Evolutionary conservation across 1,140 invertebrate genomes (phyloP).

Genomic region (Sinella curviseta): DNA sequence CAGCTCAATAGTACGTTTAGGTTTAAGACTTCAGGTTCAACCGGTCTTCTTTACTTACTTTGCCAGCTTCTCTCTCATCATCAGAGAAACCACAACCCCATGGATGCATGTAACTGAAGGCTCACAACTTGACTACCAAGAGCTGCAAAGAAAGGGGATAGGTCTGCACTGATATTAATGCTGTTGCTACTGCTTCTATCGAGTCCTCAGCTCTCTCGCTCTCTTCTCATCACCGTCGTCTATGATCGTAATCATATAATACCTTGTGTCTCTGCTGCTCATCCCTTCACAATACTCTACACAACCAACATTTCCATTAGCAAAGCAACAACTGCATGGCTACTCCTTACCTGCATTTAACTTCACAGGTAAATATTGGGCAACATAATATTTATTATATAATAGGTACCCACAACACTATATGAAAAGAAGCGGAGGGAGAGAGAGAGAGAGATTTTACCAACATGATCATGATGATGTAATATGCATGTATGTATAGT

Average conservation of each 20-base stretch:
- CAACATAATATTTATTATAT: too few species aligned
- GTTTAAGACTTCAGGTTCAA: constrained; percentile 33
- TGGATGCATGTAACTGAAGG: neutral
- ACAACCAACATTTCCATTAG: neutral
- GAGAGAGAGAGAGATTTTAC: too few species aligned
- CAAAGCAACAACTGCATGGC: neutral
- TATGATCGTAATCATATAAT: neutral
- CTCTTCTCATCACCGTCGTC: neutral
- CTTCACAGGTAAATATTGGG: too few species aligned
- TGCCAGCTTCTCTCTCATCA: neutral
- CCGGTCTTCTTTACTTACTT: constrained; percentile 35
- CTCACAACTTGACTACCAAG: neutral
- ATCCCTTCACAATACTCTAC: neutral
- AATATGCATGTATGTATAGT: too few species aligned
- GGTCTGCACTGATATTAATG: neutral
- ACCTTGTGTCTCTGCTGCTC: constrained; percentile 37
- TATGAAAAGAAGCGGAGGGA: too few species aligned
- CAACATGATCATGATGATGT: too few species aligned
- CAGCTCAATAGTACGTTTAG: neutral
- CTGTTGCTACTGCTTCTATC: neutral
- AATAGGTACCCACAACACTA: too few species aligned
- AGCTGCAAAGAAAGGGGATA: neutral
- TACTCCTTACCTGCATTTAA: neutral
- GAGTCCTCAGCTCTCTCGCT: neutral
- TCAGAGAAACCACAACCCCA: constrained; percentile 7